Evolutionary conservation across 2,888 invertebrate genomes (phyloP).

Genomic region (Agonopterix alstromeriana): DNA sequence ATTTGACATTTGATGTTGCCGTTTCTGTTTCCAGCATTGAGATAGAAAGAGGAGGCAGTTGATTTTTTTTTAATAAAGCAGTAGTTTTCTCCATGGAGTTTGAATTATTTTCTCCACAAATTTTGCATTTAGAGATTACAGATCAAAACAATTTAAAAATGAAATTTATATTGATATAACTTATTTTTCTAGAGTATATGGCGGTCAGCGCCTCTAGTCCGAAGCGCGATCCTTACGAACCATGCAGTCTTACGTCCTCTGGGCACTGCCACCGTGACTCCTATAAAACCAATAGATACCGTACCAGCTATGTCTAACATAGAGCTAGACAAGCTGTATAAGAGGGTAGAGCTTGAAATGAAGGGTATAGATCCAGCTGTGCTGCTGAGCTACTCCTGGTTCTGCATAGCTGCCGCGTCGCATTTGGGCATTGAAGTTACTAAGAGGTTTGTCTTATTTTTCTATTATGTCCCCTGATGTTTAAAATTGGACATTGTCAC

Average conservation of each 20-base stretch:
- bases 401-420: conserved; percentile 86
- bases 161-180: too few relatives aligned
- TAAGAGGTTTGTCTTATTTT: conserved; percentile 73
- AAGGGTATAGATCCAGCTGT: conserved; percentile 92
- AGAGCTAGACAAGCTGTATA: conserved; percentile 86
- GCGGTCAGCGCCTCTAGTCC: conserved; percentile 34
- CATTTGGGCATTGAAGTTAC: conserved; percentile 87
- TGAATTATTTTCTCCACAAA: too few relatives aligned
- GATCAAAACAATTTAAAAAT: too few relatives aligned
- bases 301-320: conserved; percentile 26
- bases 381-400: conserved; percentile 91
- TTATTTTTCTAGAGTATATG: conserved; percentile 38
- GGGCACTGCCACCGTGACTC: conserved; percentile 27
- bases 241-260: conserved; percentile 29
- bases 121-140: too few relatives aligned
- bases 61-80: too few relatives aligned
- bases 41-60: too few relatives aligned
- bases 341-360: conserved; percentile 89
- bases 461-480: too few relatives aligned
- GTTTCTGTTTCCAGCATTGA: too few relatives aligned
- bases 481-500: too few relatives aligned
- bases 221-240: conserved; percentile 26
- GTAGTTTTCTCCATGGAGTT: too few relatives aligned
- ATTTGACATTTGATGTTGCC: too few relatives aligned
- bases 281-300: conserved; percentile 33